A percentile compares a stretch with the other conserved stretches of the same genome.
These are phyloP conservation scores for Polymixis lichenea DNA, from an alignment of 2,888 invertebrate genomes.

Conservation along the genomic window DNA sequence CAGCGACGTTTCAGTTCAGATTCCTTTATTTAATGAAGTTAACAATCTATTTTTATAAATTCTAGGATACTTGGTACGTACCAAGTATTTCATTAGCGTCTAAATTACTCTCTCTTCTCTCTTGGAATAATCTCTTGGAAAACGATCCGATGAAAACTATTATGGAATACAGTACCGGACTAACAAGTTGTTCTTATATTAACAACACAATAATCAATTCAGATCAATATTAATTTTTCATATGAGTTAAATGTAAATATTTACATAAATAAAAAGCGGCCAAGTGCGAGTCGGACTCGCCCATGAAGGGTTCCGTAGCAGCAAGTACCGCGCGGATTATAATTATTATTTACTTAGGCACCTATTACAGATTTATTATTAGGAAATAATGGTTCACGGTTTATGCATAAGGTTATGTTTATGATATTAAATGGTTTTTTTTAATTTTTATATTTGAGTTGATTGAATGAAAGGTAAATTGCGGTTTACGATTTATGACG, in stretches of 20 bases:
- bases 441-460: too few species aligned
- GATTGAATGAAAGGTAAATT: too few species aligned
- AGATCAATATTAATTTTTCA: neutral
- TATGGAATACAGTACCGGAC: neutral
- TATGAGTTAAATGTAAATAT: neutral
- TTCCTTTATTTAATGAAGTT: conserved; percentile 4
- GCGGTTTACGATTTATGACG: too few species aligned
- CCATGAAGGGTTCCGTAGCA: too few species aligned
- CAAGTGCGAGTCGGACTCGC: too few species aligned
- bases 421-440: too few species aligned
- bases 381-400: too few species aligned
- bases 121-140: conserved; percentile 3
- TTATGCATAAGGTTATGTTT: too few species aligned
- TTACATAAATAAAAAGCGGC: too few species aligned
- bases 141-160: neutral
- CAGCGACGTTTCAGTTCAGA: neutral
- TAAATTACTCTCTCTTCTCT: neutral
- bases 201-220: neutral
- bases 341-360: too few species aligned
- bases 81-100: conserved; percentile 1
- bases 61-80: conserved; percentile 5
- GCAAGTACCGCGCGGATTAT: too few species aligned
- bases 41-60: neutral
- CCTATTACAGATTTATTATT: too few species aligned
- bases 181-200: neutral